These are phyloP conservation scores for Gila robusta DNA, from an alignment of 2,797 vertebrate genomes.

Conservation along the genomic window DNA sequence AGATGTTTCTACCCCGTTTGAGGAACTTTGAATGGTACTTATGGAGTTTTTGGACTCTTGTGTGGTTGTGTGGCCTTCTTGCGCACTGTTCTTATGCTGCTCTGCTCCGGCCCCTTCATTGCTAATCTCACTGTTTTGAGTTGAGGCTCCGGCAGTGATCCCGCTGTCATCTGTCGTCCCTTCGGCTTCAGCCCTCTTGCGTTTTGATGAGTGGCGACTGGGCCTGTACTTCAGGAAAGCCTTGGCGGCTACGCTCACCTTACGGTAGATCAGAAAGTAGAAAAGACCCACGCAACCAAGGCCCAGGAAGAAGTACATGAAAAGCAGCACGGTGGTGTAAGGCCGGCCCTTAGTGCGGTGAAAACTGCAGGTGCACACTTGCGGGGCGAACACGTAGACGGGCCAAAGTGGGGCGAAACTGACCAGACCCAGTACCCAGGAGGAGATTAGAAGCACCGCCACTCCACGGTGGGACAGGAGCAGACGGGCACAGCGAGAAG, in stretches of 20 bases:
- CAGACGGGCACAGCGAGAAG: constrained; percentile 77
- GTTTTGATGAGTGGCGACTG: constrained; percentile 74
- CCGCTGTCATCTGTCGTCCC: constrained; percentile 74
- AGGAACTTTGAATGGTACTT: neutral
- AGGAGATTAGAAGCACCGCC: constrained; percentile 71
- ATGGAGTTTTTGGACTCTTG: constrained; percentile 17
- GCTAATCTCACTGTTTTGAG: constrained; percentile 71
- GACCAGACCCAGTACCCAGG: constrained; percentile 80
- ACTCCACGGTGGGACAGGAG: constrained; percentile 80
- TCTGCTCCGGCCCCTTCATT: constrained; percentile 57
- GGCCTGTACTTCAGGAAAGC: constrained; percentile 82
- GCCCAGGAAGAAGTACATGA: constrained; percentile 85
- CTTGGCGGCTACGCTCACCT: constrained; percentile 76
- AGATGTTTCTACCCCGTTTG: constrained; percentile 19
- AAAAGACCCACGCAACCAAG: constrained; percentile 85
- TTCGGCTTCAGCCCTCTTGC: constrained; percentile 66
- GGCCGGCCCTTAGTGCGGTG: constrained; percentile 83
- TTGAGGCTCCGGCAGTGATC: constrained; percentile 64
- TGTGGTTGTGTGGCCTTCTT: neutral
- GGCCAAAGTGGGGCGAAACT: constrained; percentile 87
- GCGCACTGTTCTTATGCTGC: constrained; percentile 8
- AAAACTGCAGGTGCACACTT: constrained; percentile 93
- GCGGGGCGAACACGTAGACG: constrained; percentile 81
- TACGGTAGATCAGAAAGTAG: constrained; percentile 87
- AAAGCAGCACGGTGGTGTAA: constrained; percentile 86